Evolutionary conservation across 2,888 invertebrate genomes (phyloP), one percentile per base, ranked within the genome.

Genomic region (Ellobium chinense): DNA sequence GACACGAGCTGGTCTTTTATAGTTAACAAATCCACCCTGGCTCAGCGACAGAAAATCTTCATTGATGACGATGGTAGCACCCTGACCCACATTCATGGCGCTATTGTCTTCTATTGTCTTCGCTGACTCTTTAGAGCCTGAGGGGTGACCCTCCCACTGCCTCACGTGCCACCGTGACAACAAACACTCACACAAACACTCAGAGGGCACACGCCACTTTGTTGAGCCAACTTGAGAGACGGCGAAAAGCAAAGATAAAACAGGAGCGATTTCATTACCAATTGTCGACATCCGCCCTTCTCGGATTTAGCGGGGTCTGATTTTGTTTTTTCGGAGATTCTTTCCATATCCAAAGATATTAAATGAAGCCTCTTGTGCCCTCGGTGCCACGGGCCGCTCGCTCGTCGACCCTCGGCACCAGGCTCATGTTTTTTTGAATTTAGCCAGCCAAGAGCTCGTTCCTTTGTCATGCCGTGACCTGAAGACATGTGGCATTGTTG

Each of bases 401-500:
- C 58, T 36, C n/a, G 36, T 58, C 54, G n/a, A 27, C 72, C 56
- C 58, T 58, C 72, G 72, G 14, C 36, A 37, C 36, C 18, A 2
- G 31, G 58, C 58, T 72, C 58, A 39, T 36, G 58, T n/a, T n/a
- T n/a, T n/a, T 72, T 72, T 58, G 21, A 24, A 31, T 12, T 69
- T 31, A 27, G 36, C 31, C 54, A 27, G 58, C 31, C 36, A 58
- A 34, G 36, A 58, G 58, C 72, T 34, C 58, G 58, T 58, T 56
- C 58, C 54, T 36, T 72, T 72, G 58, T 72, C 24, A 9, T 58
- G 14, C 36, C n/a, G 14, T 58, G 72, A 72, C 72, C 72, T 72
- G 72, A 58, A 72, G 72, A 72, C 72, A 72, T 72, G 72, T 58
- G 69, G 29, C 69, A 46, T 69, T 58, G 56, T 58, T 72, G 34